Conservation (phyloP, 1,140 invertebrate genomes). For the Hycleus cichorii region DNA sequence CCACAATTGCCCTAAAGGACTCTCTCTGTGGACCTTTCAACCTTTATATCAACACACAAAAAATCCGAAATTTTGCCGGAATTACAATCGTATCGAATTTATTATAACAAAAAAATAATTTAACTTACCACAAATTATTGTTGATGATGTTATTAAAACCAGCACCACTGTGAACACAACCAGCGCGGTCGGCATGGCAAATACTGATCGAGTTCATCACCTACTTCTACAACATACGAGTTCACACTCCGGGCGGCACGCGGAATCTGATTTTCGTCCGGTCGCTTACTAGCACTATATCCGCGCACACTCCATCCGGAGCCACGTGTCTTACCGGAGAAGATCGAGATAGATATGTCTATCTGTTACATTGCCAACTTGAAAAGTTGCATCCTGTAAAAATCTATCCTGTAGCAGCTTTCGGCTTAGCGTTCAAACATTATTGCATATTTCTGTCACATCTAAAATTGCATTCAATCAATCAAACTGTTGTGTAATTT, state of each 20-base stretch:
- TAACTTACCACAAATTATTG: conserved; percentile 21
- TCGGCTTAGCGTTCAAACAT: background rate
- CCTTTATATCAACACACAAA: background rate
- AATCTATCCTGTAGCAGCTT: background rate
- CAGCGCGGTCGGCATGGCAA: conserved; percentile 24
- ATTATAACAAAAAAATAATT: background rate
- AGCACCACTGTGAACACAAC: conserved; percentile 19
- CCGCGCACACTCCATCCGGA: conserved; percentile 18
- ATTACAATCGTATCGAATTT: background rate
- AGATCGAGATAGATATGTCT: background rate
- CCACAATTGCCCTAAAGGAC: conserved; percentile 20
- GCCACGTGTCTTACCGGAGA: conserved; percentile 23
- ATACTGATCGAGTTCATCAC: conserved; percentile 25
- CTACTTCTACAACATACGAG: conserved; percentile 13
- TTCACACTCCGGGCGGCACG: conserved; percentile 27
- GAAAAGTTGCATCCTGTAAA: background rate
- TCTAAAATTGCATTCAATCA: too few species aligned
- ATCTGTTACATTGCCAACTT: background rate
- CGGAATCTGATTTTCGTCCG: conserved; percentile 24
- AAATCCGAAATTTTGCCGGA: background rate
- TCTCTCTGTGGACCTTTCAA: too few species aligned
- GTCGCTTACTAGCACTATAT: conserved; percentile 9
- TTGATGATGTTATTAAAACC: conserved; percentile 5
- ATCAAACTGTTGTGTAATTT: too few species aligned
- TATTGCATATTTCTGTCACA: background rate